These are phyloP conservation scores for Mesorhabditis sp. DNA, from an alignment of 2,888 invertebrate genomes.

Conservation along the genomic window DNA sequence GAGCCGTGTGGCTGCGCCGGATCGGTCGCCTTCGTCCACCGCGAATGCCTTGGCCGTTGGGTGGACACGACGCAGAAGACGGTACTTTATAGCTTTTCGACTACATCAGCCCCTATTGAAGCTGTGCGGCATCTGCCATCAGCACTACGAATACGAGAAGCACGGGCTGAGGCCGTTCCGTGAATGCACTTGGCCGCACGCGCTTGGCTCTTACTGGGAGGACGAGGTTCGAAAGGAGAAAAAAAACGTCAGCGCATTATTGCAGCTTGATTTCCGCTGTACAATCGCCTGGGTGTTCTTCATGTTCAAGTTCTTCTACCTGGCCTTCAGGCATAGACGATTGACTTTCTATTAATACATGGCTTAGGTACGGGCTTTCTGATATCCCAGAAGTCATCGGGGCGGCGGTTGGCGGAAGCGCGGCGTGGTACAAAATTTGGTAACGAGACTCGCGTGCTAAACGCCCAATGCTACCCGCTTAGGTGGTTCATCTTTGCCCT, in stretches of 20 bases:
- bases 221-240: constrained; percentile 13
- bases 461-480: constrained; percentile 10
- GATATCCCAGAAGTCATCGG: constrained; percentile 5
- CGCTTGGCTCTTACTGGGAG: constrained; percentile 23
- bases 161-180: constrained; percentile 19
- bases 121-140: constrained; percentile 22
- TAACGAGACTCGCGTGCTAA: not conserved
- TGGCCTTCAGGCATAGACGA: constrained; percentile 7
- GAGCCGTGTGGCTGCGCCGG: constrained; percentile 32
- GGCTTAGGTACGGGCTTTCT: constrained; percentile 1
- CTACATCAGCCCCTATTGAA: not conserved
- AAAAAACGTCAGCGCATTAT: not conserved
- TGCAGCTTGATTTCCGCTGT: constrained; percentile 28
- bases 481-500: constrained; percentile 39
- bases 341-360: not conserved
- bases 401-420: not conserved
- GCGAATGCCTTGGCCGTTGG: constrained; percentile 29
- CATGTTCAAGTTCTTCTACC: constrained; percentile 17
- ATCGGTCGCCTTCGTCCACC: constrained; percentile 30
- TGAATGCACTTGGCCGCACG: constrained; percentile 23
- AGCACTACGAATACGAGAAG: constrained; percentile 19
- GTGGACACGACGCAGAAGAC: constrained; percentile 24
- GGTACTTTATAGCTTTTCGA: not conserved
- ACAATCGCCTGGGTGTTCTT: constrained; percentile 33
- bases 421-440: constrained; percentile 5